Evolutionary conservation across 2,113 vertebrate genomes (phyloP).

Genomic region (Macroglossus sobrinus): DNA sequence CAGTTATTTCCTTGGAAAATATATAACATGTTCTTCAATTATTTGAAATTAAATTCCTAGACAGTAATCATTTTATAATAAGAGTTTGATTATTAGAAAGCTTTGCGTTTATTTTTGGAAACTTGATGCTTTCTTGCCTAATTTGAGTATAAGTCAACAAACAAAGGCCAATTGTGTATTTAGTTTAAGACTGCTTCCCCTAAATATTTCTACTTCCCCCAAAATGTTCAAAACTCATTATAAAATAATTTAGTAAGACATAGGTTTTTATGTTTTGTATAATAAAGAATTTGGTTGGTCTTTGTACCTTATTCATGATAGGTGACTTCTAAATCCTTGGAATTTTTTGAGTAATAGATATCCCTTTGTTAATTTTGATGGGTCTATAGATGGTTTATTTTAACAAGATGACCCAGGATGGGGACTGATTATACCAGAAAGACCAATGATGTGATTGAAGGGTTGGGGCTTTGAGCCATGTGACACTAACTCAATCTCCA

Average conservation of each 20-base stretch:
- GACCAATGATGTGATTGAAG: background rate
- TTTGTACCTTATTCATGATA: background rate
- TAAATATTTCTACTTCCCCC: background rate
- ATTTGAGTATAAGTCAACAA: background rate
- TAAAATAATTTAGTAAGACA: background rate
- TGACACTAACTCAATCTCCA: background rate
- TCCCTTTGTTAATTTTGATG: background rate
- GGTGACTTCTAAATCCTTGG: background rate
- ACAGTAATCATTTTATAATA: background rate
- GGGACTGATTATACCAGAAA: background rate
- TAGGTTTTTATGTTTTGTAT: background rate
- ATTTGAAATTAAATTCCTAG: conserved; percentile 7
- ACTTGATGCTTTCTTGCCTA: background rate
- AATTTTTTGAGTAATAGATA: background rate
- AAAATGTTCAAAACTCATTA: background rate
- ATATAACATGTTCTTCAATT: background rate
- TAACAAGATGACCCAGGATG: background rate
- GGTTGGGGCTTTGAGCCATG: background rate
- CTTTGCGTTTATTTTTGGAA: conserved; percentile 10
- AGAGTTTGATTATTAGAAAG: background rate
- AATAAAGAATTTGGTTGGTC: background rate
- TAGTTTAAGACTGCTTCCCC: background rate
- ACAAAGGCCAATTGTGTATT: background rate
- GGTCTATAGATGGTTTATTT: background rate
- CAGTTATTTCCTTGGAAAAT: background rate